These are phyloP conservation scores for Mystacornis crossleyi DNA, from an alignment of 2,113 vertebrate species.

Conservation along the genomic window DNA sequence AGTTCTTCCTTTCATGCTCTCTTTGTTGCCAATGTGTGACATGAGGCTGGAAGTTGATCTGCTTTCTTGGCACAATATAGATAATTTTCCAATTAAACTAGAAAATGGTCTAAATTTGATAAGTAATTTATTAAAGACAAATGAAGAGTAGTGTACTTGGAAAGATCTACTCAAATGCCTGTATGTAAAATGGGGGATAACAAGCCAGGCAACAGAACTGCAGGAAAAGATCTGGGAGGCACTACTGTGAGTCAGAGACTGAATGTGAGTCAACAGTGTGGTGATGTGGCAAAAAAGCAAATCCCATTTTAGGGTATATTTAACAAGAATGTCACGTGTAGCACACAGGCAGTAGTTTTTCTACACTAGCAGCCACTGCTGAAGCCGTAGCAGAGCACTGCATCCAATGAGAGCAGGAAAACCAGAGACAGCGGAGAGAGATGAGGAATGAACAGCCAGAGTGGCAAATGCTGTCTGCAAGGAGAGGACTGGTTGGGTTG, in stretches of 20 bases:
- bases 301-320: slow-evolving; percentile 51
- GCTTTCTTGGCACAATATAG: not conserved
- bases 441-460: not conserved
- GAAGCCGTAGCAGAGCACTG: not conserved
- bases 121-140: not conserved
- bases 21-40: not conserved
- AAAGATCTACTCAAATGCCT: slow-evolving; percentile 6
- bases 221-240: slow-evolving; percentile 15
- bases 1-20: not conserved
- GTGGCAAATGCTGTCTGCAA: accelerated
- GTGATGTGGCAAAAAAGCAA: slow-evolving; percentile 62
- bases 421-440: not conserved
- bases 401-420: not conserved
- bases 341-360: slow-evolving; percentile 11
- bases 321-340: slow-evolving; percentile 29
- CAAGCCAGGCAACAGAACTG: slow-evolving; percentile 3
- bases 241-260: slow-evolving; percentile 60
- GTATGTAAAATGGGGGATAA: slow-evolving; percentile 13
- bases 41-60: not conserved
- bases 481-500: not conserved
- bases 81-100: not conserved
- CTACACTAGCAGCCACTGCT: not conserved
- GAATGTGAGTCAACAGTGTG: slow-evolving; percentile 57
- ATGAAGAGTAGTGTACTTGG: not conserved
- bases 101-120: not conserved